phyloP scores from a whole-genome alignment of 2,113 vertebrate species.

The Notothenia rossii region DNA sequence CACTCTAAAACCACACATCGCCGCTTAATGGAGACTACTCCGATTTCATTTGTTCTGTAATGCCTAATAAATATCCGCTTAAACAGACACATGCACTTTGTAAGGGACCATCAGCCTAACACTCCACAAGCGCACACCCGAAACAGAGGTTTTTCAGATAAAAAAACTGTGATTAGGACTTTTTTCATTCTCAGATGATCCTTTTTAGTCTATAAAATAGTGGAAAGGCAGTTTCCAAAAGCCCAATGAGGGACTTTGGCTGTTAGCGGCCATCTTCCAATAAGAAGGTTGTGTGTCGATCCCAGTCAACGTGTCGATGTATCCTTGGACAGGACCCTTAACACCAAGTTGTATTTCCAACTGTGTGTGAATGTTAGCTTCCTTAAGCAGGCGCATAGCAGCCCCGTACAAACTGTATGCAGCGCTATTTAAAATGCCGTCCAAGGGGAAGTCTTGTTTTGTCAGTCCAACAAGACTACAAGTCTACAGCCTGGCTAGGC shows the following conservation, averaged over 20 bases:
- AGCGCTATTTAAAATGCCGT: too few species aligned
- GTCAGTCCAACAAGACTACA: background rate
- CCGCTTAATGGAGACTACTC: constrained; percentile 75
- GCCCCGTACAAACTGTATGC: too few species aligned
- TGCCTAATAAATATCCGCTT: constrained; percentile 55
- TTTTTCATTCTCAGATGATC: background rate
- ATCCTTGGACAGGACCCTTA: too few species aligned
- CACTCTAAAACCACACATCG: constrained; percentile 81
- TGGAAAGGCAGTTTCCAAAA: background rate
- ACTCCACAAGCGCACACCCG: background rate
- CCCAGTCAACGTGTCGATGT: too few species aligned
- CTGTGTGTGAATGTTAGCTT: too few species aligned
- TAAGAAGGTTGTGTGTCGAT: too few species aligned
- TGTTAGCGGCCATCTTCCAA: too few species aligned
- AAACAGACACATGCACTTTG: constrained; percentile 19
- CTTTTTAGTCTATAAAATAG: background rate
- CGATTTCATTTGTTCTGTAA: constrained; percentile 68
- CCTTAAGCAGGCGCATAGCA: too few species aligned
- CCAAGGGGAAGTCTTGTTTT: background rate
- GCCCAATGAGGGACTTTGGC: too few species aligned
- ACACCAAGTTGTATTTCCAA: too few species aligned
- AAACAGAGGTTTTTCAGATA: background rate
- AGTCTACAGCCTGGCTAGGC: too few species aligned
- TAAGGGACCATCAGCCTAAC: background rate
- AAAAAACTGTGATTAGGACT: background rate